These are phyloP conservation scores for Hyalella azteca DNA, from an alignment of 2,888 invertebrate genomes.

Conservation along the genomic window DNA sequence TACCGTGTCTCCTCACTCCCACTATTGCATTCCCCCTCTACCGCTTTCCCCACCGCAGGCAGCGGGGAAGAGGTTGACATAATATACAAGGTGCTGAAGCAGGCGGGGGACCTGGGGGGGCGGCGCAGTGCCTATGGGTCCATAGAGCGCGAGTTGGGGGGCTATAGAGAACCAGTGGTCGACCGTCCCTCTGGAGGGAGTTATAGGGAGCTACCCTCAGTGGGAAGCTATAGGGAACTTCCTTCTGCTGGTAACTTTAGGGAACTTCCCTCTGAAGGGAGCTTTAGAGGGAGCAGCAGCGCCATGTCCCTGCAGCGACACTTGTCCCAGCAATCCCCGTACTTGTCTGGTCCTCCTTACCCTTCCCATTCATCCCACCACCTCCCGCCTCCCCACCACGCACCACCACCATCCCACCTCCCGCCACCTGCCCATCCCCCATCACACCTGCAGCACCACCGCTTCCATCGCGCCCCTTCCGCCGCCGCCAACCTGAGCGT, in stretches of 20 bases:
- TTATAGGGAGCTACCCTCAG: not conserved
- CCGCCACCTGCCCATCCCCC: too few relatives aligned
- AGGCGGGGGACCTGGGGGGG: constrained; percentile 80
- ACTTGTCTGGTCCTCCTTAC: constrained; percentile 61
- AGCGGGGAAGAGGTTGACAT: constrained; percentile 77
- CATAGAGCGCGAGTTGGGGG: constrained; percentile 51
- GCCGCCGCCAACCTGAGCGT: not conserved
- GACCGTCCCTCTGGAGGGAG: not conserved
- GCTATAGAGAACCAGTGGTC: constrained; percentile 26
- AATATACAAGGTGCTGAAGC: constrained; percentile 93
- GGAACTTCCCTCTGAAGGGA: not conserved
- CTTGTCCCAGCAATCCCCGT: constrained; percentile 49
- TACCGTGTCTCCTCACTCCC: not conserved
- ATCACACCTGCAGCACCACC: not conserved
- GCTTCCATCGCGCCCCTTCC: not conserved
- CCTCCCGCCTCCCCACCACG: constrained; percentile 61
- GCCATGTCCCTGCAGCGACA: constrained; percentile 59
- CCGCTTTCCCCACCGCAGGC: constrained; percentile 3
- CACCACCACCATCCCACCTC: not conserved
- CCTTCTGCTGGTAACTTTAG: not conserved
- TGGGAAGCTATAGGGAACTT: not conserved
- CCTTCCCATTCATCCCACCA: constrained; percentile 51
- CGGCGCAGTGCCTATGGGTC: constrained; percentile 56
- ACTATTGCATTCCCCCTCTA: not conserved
- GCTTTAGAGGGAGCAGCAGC: constrained; percentile 58